Evolutionary conservation across 2,888 invertebrate species (phyloP).

Genomic region (Eucera pruinosa): DNA sequence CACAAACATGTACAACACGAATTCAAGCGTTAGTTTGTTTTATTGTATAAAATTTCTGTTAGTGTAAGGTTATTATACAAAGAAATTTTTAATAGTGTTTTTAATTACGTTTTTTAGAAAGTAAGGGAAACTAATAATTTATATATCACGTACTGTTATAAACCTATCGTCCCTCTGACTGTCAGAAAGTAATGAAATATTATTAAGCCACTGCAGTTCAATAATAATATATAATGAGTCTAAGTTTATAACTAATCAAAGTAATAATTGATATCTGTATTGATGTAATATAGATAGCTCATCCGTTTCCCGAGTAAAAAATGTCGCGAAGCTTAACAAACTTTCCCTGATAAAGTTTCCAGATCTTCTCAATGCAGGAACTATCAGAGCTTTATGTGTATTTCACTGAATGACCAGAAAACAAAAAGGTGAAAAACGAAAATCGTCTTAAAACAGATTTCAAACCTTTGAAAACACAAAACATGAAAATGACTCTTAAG

Average conservation of each 20-base stretch:
- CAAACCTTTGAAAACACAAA: conserved; percentile 28
- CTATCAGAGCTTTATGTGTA: conserved; percentile 60
- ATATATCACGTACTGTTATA: conserved; percentile 65
- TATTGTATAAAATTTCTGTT: conserved; percentile 40
- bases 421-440: neutral
- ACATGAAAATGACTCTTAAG: conserved; percentile 44
- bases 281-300: conserved; percentile 63
- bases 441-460: conserved; percentile 45
- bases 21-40: conserved; percentile 32
- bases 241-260: conserved; percentile 71
- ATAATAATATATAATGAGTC: conserved; percentile 55
- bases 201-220: conserved; percentile 64
- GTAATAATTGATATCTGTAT: conserved; percentile 70
- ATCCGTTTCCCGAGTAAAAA: conserved; percentile 52
- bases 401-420: conserved; percentile 45
- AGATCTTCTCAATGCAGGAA: conserved; percentile 47
- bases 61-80: conserved; percentile 26
- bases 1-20: conserved; percentile 46
- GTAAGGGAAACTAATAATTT: conserved; percentile 29
- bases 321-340: conserved; percentile 49
- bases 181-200: conserved; percentile 71
- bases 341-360: conserved; percentile 43
- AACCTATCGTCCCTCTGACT: conserved; percentile 66
- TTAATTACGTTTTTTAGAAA: conserved; percentile 37
- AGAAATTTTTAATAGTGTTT: conserved; percentile 22